These are phyloP conservation scores for Bhutanitis thaidina DNA, from an alignment of 2,888 invertebrate genomes.

Conservation along the genomic window DNA sequence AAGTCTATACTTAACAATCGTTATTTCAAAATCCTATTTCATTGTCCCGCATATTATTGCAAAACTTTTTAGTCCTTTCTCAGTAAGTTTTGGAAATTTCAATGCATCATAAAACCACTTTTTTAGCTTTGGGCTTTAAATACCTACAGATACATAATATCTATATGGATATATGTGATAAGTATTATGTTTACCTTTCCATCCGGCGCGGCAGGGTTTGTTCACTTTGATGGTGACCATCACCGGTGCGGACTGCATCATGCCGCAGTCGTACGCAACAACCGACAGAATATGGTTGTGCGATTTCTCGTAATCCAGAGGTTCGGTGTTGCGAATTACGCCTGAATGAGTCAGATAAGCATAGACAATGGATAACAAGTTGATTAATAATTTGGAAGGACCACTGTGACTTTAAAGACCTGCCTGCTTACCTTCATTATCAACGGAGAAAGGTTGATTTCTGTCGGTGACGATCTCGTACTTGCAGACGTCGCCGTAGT, in stretches of 20 bases:
- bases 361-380: too few species aligned
- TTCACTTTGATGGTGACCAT: constrained; percentile 98
- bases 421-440: constrained; percentile 86
- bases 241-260: constrained; percentile 95
- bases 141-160: too few species aligned
- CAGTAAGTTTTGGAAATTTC: too few species aligned
- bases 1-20: too few species aligned
- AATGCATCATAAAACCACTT: too few species aligned
- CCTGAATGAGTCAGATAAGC: constrained; percentile 51
- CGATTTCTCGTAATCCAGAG: constrained; percentile 93
- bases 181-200: constrained; percentile 80
- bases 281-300: constrained; percentile 98
- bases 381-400: too few species aligned
- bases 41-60: too few species aligned
- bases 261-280: constrained; percentile 98
- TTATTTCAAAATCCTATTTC: too few species aligned
- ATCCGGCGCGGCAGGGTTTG: constrained; percentile 87
- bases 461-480: constrained; percentile 93
- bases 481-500: constrained; percentile 97
- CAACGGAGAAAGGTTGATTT: constrained; percentile 91
- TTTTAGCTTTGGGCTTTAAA: too few species aligned
- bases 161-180: background rate
- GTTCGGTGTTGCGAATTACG: constrained; percentile 95
- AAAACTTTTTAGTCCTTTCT: too few species aligned
- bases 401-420: too few species aligned